These are phyloP conservation scores for Slavum lentiscoides DNA, from an alignment of 2,888 invertebrate species.

Conservation along the genomic window DNA sequence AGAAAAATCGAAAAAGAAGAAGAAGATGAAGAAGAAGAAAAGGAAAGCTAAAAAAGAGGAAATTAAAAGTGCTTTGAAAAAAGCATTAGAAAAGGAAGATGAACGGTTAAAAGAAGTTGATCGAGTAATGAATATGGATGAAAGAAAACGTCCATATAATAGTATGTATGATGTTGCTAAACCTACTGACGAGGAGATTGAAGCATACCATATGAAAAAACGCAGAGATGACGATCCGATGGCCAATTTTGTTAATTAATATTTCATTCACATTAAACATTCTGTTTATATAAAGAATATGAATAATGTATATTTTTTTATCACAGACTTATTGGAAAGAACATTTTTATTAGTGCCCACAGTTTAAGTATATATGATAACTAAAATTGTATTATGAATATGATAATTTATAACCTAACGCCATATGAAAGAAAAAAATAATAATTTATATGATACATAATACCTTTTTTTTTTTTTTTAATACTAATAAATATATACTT, in stretches of 20 bases:
- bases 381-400: no score
- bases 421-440: no score
- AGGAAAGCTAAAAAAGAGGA: constrained; percentile 63
- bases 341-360: no score
- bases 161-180: constrained; percentile 82
- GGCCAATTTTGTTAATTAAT: constrained; percentile 61
- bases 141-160: constrained; percentile 90
- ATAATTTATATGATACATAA: no score
- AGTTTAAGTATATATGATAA: no score
- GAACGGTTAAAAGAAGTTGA: constrained; percentile 67
- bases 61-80: constrained; percentile 64
- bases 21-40: constrained; percentile 63
- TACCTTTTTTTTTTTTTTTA: no score
- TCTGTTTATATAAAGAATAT: no score
- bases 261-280: not conserved
- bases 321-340: no score
- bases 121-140: constrained; percentile 73
- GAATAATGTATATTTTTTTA: no score
- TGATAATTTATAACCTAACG: no score
- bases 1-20: constrained; percentile 58
- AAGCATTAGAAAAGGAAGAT: constrained; percentile 71
- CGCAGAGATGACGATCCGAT: constrained; percentile 90
- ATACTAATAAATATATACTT: no score
- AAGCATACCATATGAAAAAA: constrained; percentile 88
- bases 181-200: constrained; percentile 89